Evolutionary conservation across 30 jellyfish, hydroid and myxozoan genomes (phyloP).

Genomic region (Cassiopea xamachana): DNA sequence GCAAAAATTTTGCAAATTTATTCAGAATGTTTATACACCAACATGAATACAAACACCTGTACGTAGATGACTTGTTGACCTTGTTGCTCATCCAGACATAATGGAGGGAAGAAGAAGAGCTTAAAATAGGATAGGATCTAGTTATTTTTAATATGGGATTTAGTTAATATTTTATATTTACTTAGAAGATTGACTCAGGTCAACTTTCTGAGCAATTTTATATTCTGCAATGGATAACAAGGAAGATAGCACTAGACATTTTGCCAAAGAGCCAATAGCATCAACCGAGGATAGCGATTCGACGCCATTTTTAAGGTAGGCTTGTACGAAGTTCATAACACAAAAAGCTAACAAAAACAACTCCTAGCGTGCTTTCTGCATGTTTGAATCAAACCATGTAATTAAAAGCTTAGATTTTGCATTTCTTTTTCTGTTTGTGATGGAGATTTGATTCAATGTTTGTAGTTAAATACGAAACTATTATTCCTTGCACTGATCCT

Average conservation of each 20-base stretch:
- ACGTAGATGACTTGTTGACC: conserved; percentile 62
- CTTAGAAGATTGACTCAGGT: not conserved
- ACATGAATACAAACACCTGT: conserved; percentile 51
- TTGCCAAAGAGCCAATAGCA: conserved; percentile 9
- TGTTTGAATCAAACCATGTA: not conserved
- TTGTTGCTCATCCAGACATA: conserved; percentile 36
- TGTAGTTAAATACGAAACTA: too few species aligned
- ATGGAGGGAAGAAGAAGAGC: conserved; percentile 42
- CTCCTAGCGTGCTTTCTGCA: not conserved
- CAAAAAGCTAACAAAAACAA: not conserved
- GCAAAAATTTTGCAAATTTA: not conserved
- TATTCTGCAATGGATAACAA: conserved; percentile 2
- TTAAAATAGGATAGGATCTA: not conserved
- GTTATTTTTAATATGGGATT: not conserved
- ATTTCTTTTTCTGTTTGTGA: too few species aligned
- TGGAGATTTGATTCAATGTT: too few species aligned
- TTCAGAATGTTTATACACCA: conserved; percentile 28
- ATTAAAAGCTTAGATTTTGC: too few species aligned
- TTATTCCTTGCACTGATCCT: too few species aligned
- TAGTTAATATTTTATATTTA: not conserved
- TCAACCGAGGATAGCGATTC: conserved; percentile 61
- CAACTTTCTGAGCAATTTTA: not conserved
- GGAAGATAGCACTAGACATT: not conserved
- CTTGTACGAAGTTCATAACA: not conserved
- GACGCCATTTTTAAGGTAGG: conserved; percentile 77